phyloP scores from a whole-genome alignment of 1,140 invertebrate genomes.

The Trichonephila clavata region DNA sequence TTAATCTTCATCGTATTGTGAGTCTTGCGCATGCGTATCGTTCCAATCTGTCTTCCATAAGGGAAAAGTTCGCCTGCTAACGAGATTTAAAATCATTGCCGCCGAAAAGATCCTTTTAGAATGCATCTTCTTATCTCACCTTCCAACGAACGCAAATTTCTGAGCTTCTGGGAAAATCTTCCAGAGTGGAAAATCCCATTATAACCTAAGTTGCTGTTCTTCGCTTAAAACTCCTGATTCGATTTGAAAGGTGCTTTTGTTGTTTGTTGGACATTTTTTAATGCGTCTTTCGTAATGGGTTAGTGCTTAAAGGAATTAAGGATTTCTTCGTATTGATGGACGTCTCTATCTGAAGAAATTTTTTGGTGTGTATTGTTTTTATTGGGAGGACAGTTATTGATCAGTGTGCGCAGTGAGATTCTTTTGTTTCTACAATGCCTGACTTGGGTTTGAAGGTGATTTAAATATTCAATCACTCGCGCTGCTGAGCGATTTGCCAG shows the following conservation, averaged over 20 bases:
- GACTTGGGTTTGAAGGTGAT: neutral
- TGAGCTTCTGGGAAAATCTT: slow-evolving; percentile 41
- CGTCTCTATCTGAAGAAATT: neutral
- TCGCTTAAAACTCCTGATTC: slow-evolving; percentile 67
- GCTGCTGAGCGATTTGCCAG: neutral
- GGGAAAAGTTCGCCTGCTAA: slow-evolving; percentile 39
- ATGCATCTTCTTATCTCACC: slow-evolving; percentile 58
- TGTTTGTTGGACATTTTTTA: slow-evolving; percentile 57
- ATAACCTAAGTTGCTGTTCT: slow-evolving; percentile 46
- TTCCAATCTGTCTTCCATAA: slow-evolving; percentile 28
- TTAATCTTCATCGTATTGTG: slow-evolving; percentile 29
- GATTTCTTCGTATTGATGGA: slow-evolving; percentile 55
- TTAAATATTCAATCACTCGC: slow-evolving; percentile 33
- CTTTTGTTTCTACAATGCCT: neutral
- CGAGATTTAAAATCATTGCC: slow-evolving; percentile 65
- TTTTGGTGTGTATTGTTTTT: slow-evolving; percentile 46
- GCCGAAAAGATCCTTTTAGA: slow-evolving; percentile 53
- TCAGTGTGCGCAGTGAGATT: neutral
- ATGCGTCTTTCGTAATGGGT: slow-evolving; percentile 55
- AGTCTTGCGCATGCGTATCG: slow-evolving; percentile 46
- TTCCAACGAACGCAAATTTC: slow-evolving; percentile 54
- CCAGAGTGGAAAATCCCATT: slow-evolving; percentile 69
- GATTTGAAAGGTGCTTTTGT: slow-evolving; percentile 68
- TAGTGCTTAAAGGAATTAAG: slow-evolving; percentile 64
- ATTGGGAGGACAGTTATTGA: slow-evolving; percentile 39